These are phyloP conservation scores for Burhinus bistriatus DNA, from an alignment of 2,113 vertebrate genomes.

Conservation along the genomic window DNA sequence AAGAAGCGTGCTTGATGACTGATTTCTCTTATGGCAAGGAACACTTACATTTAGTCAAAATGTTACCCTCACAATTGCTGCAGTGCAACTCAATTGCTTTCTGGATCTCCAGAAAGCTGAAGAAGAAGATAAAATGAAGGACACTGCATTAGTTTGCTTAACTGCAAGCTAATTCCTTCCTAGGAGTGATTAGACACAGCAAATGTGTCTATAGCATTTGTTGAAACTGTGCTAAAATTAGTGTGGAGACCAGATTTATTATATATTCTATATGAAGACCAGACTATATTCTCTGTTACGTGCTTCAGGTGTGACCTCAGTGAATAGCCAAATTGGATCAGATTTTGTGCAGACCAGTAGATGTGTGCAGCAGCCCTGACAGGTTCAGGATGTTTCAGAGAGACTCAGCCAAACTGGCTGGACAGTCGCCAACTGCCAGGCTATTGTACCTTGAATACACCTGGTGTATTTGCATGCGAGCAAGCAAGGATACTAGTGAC, in stretches of 20 bases:
- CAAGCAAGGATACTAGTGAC: neutral
- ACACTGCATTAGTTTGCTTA: neutral
- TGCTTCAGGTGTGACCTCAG: neutral
- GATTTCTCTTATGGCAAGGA: neutral
- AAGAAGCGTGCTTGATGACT: neutral
- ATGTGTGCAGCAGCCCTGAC: neutral
- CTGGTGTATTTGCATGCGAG: neutral
- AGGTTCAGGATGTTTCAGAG: neutral
- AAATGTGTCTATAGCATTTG: neutral
- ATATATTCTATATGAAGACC: too few species aligned
- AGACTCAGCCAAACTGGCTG: neutral
- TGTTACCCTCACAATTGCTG: neutral
- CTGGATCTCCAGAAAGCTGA: neutral
- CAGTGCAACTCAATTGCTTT: neutral
- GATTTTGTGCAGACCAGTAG: neutral
- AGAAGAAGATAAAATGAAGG: neutral
- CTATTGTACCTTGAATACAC: neutral
- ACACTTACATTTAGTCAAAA: neutral
- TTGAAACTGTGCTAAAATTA: neutral
- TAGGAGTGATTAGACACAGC: neutral
- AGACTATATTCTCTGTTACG: neutral
- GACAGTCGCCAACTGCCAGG: neutral
- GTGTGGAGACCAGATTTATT: neutral
- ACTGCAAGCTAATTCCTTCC: neutral
- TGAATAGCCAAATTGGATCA: neutral